Base-by-base conservation (phyloP, 2,113 vertebrate species). In the Pachyramphus minor region DNA sequence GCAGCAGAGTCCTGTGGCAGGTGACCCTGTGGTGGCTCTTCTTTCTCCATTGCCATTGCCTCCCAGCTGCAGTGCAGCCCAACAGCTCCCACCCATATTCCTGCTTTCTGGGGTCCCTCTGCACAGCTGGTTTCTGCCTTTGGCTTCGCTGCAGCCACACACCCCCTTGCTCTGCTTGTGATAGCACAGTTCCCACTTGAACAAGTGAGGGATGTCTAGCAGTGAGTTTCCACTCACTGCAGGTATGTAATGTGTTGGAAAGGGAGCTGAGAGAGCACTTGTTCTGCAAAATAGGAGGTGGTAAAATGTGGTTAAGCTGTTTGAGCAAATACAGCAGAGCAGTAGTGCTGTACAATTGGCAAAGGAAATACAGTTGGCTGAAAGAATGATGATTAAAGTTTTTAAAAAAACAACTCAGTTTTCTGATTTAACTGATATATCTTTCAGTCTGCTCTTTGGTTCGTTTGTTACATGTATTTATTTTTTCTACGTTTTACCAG, bases 141-240 rank as follows among this genome's bases (percentile, higher is more conserved):
- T 86, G 72, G 28, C 52, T 72, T 85, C 84, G 53, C 74, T 10
- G 8, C 9, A 25, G 49, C 62, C 11, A 1, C 0, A 0, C 39
- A 14, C 8, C 14, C 7, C 35, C 19, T 20, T 35, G 25, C 23
- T 80, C 63, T 64, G 49, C 21, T 35, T n/a, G 7, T 49, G n/a
- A 20, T 50, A 86, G 60, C n/a, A 33, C 2, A 5, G 23, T 67
- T 37, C 53, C 44, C 3, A 0, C 30, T 82, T 6, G 3, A 35
- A 8, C 30, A 60, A 55, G 37, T 27, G 53, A 55, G 24, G 28
- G 20, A 20, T 11, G 4, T 58, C 5, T 16, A 27, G 64, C 59
- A 84, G 49, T 1, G 3, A 6, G 58, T 73, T 74, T 59, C 47
- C 11, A 44, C 74, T 1, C 11, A 44, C 74, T 1, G 2, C 49